phyloP scores from a whole-genome alignment of 2,797 vertebrate species.

The Distichodus sexfasciatus region DNA sequence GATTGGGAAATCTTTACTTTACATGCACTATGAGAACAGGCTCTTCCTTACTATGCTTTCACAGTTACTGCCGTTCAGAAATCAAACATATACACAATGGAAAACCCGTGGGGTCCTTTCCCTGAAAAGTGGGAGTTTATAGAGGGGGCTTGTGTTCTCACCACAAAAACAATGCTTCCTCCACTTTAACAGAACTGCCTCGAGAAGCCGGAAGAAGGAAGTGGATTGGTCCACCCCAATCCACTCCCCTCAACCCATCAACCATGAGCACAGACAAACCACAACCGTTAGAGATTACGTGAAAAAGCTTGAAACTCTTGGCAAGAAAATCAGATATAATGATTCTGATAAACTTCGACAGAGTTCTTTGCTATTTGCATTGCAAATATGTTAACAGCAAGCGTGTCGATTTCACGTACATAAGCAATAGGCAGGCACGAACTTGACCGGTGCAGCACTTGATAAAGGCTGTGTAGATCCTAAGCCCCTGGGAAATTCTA shows the following conservation, averaged over 20 bases:
- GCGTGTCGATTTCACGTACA: neutral
- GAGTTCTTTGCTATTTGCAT: constrained; percentile 37
- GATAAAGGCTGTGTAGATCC: too few relatives aligned
- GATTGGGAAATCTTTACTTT: neutral
- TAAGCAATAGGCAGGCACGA: constrained; percentile 12
- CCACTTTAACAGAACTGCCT: neutral
- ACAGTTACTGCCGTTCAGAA: neutral
- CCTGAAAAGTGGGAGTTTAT: neutral
- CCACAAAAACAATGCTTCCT: neutral
- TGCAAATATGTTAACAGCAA: constrained; percentile 46
- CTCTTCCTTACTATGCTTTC: neutral
- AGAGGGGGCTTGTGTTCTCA: neutral
- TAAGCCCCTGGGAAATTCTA: constrained; percentile 12
- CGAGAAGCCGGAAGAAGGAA: constrained; percentile 24
- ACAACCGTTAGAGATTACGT: constrained; percentile 29
- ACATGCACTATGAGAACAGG: neutral
- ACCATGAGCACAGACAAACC: constrained; percentile 35
- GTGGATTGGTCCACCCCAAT: neutral
- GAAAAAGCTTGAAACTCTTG: constrained; percentile 30
- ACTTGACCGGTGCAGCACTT: constrained; percentile 15
- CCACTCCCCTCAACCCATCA: neutral
- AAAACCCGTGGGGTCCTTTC: neutral
- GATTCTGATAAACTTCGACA: constrained; percentile 20
- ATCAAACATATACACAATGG: constrained; percentile 1
- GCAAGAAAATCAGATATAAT: constrained; percentile 30